These are phyloP conservation scores for Mormyrus proboscirostris DNA, from an alignment of 2,797 vertebrate species.

Conservation along the genomic window DNA sequence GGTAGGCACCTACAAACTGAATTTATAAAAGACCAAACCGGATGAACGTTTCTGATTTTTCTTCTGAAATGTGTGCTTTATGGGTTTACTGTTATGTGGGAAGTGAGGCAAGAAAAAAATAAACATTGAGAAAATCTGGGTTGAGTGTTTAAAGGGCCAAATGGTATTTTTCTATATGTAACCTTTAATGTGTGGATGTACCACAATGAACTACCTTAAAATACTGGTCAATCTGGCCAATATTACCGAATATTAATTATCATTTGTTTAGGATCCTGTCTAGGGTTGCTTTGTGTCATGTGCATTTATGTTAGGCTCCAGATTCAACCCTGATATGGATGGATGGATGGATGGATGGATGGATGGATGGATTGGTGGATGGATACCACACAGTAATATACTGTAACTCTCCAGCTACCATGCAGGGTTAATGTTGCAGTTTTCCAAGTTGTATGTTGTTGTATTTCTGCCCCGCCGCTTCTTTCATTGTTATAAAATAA, in stretches of 20 bases:
- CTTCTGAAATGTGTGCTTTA: not conserved
- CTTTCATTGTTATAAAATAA: not conserved
- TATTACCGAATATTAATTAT: not conserved
- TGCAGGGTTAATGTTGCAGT: not conserved
- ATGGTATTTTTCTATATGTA: not conserved
- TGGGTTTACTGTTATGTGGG: not conserved
- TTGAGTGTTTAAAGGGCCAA: not conserved
- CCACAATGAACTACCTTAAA: not conserved
- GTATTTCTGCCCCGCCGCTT: not conserved
- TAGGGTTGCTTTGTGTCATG: not conserved
- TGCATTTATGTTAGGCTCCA: not conserved
- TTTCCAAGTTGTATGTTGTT: not conserved
- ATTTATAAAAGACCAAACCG: not conserved
- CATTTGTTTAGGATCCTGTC: not conserved
- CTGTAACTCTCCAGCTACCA: not conserved
- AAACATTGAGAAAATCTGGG: not conserved
- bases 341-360: not conserved
- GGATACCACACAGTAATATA: not conserved
- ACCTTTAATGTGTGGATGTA: not conserved
- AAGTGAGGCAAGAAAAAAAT: not conserved
- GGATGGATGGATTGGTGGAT: not conserved
- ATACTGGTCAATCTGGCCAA: not conserved
- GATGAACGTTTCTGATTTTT: not conserved
- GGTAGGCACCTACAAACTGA: not conserved
- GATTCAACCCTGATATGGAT: not conserved